A percentile compares a stretch with the other conserved stretches of the same genome.
phyloP scores from a whole-genome alignment of 2,113 vertebrate species.

The Nesogale talazaci region DNA sequence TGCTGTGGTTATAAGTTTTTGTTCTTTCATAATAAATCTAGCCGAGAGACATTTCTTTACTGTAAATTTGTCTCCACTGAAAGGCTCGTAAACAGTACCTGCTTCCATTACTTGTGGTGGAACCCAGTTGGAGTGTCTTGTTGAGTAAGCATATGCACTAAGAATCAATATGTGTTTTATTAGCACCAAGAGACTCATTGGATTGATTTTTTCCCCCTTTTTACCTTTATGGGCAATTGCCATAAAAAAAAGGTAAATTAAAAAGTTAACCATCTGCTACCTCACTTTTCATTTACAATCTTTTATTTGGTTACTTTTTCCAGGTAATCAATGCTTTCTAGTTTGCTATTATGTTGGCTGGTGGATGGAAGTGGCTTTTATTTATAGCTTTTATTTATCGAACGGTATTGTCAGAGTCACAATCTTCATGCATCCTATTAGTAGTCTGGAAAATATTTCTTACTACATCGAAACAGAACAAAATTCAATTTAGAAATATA shows the following conservation, averaged over 20 bases:
- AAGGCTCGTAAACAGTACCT: constrained; percentile 75
- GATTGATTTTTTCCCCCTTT: constrained; percentile 75
- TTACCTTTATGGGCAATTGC: constrained; percentile 77
- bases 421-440: constrained; percentile 83
- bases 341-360: constrained; percentile 63
- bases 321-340: constrained; percentile 76
- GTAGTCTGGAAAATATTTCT: constrained; percentile 85
- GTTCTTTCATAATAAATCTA: constrained; percentile 82
- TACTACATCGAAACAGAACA: constrained; percentile 83
- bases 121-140: constrained; percentile 71
- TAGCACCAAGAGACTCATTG: constrained; percentile 78
- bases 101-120: constrained; percentile 72
- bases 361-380: constrained; percentile 79
- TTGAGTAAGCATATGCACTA: constrained; percentile 75
- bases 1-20: constrained; percentile 76
- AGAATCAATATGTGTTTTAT: constrained; percentile 85
- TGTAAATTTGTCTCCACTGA: constrained; percentile 80
- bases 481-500: constrained; percentile 87
- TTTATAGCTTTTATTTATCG: constrained; percentile 85
- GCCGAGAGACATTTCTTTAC: constrained; percentile 77
- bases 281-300: constrained; percentile 78
- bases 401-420: constrained; percentile 69
- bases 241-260: constrained; percentile 84
- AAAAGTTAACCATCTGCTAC: constrained; percentile 79
- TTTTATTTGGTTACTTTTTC: constrained; percentile 81